A percentile compares a stretch with the other conserved stretches of the same genome.
phyloP scores from a whole-genome alignment of 2,113 vertebrate genomes.

The Gallinago media region DNA sequence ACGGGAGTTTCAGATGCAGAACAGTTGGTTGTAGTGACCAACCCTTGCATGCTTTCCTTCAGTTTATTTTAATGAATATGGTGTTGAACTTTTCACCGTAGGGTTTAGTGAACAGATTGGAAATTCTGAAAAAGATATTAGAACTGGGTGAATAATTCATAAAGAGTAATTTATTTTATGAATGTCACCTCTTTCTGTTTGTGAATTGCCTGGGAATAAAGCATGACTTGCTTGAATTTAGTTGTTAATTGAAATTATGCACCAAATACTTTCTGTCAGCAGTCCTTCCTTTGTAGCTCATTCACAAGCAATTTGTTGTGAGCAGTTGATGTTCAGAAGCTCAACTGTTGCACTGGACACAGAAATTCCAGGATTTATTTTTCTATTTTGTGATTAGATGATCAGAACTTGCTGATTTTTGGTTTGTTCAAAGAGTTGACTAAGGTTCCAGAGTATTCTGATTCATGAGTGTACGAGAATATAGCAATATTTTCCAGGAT shows the following conservation, averaged over 20 bases:
- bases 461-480: not conserved
- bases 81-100: conserved; percentile 23
- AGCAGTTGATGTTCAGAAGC: not conserved
- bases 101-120: conserved; percentile 48
- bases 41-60: not conserved
- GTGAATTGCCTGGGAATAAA: conserved; percentile 26
- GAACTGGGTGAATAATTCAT: conserved; percentile 60
- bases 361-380: not conserved
- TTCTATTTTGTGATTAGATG: not conserved
- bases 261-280: conserved; percentile 2
- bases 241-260: conserved; percentile 43
- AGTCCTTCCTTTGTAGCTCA: not conserved
- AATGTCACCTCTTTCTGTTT: conserved; percentile 46
- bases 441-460: not conserved
- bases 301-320: not conserved
- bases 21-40: not conserved
- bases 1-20: not conserved
- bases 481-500: conserved; percentile 1
- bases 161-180: conserved; percentile 43
- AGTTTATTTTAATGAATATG: conserved; percentile 46
- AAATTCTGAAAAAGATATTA: conserved; percentile 36
- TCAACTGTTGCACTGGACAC: not conserved
- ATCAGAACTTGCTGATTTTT: not conserved
- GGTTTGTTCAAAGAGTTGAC: not conserved
- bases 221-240: not conserved